Conservation (phyloP, 2,888 invertebrate species). For the Dromius quadrimaculatus region DNA sequence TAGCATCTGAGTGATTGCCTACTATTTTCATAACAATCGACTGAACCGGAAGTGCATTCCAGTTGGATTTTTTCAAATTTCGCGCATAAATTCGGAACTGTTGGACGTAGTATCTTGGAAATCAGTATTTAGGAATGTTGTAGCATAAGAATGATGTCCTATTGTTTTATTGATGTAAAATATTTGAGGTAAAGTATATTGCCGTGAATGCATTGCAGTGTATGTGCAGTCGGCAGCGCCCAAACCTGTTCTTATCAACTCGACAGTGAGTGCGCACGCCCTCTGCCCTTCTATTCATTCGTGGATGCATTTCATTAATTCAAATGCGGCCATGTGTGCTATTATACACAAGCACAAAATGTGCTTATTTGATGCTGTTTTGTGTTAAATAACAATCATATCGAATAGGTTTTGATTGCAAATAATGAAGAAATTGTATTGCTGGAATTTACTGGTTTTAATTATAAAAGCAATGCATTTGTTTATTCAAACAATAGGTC, state of each 20-base stretch:
- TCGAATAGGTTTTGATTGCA: neutral
- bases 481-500: no score
- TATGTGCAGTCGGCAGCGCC: neutral
- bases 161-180: no score
- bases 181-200: neutral
- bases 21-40: no score
- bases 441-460: neutral
- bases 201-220: neutral
- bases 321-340: constrained; percentile 14
- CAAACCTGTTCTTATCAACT: constrained; percentile 28
- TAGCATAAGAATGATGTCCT: no score
- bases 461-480: neutral
- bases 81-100: no score
- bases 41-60: no score
- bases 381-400: neutral
- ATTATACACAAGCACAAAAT: constrained; percentile 61
- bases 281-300: neutral
- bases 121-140: no score
- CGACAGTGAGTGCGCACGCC: neutral
- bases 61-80: no score
- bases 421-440: neutral
- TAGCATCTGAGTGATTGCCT: no score
- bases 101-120: no score
- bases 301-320: constrained; percentile 27
- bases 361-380: constrained; percentile 67